Base-by-base conservation (phyloP, 2,888 invertebrate genomes). In the Dasysyrphus albostriatus region DNA sequence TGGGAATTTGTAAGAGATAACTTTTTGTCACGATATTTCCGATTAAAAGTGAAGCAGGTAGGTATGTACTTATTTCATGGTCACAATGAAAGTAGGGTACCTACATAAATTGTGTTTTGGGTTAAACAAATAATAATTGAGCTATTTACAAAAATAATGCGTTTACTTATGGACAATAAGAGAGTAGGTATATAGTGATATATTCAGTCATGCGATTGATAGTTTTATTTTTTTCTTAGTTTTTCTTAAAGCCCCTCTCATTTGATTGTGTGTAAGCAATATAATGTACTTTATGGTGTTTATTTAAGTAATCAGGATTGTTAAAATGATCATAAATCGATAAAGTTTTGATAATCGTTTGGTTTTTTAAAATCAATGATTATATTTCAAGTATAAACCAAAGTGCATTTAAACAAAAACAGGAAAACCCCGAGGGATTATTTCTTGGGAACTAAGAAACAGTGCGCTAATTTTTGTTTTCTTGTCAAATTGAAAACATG, bases 51-150 rank as follows among this genome's bases (percentile, higher is more conserved):
- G 47, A 37, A n/a, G 37, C 47, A 12, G 37, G 16, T n/a, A n/a
- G n/a, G n/a, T n/a, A n/a, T n/a, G n/a, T 42, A 61, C 49, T 10
- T 69, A 19, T 54, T 69, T 54, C 54, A 69, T 69, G 69, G 69
- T 54, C 69, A 54, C 49, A 2, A 24, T 67, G 67, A 34, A n/a
- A 39, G 5, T 14, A 10, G 5, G 29, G 19, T 14, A 24, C 19
- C 39, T 14, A 16, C 0, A 6, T 19, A 0, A 29, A n/a, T 63
- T 29, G 14, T 24, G 10, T 42, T 14, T 42, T 42, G 5, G 1
- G 5, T 10, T 42, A 5, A 0, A 42, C 44, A 44, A 44, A 47
- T 5, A 24, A 5, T 34, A 47, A 65, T 67, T 67, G 51, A 47
- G 51, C 24, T 69, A 12, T 69, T 54, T 54, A 29, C 24, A 29